phyloP scores from a whole-genome alignment of 2,888 invertebrate genomes.

The Melanostoma mellinum region DNA sequence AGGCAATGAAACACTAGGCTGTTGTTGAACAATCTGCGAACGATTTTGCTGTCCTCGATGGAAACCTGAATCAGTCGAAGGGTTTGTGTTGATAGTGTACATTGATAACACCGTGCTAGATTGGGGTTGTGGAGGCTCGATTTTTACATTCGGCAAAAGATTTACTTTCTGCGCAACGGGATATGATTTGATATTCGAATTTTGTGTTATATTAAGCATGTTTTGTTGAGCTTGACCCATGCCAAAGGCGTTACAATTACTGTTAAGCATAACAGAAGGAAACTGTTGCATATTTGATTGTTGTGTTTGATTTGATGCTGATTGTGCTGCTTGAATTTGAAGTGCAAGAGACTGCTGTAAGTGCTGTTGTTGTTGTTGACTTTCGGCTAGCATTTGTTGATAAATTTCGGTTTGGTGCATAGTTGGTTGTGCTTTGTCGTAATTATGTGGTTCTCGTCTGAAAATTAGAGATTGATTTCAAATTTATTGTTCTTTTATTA shows the following conservation, averaged over 20 bases:
- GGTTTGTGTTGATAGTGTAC: constrained; percentile 69
- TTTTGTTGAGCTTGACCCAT: constrained; percentile 50
- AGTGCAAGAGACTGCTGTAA: constrained; percentile 75
- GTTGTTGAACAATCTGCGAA: constrained; percentile 50
- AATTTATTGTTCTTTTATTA: too few species aligned
- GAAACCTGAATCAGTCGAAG: constrained; percentile 36
- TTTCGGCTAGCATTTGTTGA: constrained; percentile 82
- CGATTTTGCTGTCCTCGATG: constrained; percentile 40
- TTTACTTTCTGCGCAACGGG: constrained; percentile 68
- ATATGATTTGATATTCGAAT: constrained; percentile 74
- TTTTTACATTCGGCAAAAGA: constrained; percentile 77
- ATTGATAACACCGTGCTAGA: constrained; percentile 77
- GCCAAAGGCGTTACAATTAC: constrained; percentile 72
- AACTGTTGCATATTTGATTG: constrained; percentile 63
- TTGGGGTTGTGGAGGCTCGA: constrained; percentile 77
- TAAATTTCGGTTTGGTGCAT: constrained; percentile 82
- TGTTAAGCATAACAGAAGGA: constrained; percentile 48
- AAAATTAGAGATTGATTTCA: not conserved
- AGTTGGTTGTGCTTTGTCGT: constrained; percentile 82
- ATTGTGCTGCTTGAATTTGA: constrained; percentile 65
- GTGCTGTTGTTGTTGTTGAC: constrained; percentile 79
- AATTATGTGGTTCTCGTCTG: constrained; percentile 82
- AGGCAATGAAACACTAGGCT: constrained; percentile 50
- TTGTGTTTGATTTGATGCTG: constrained; percentile 60
- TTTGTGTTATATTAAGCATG: constrained; percentile 74